phyloP scores from a whole-genome alignment of 2,113 vertebrate species.

The Podarcis muralis region DNA sequence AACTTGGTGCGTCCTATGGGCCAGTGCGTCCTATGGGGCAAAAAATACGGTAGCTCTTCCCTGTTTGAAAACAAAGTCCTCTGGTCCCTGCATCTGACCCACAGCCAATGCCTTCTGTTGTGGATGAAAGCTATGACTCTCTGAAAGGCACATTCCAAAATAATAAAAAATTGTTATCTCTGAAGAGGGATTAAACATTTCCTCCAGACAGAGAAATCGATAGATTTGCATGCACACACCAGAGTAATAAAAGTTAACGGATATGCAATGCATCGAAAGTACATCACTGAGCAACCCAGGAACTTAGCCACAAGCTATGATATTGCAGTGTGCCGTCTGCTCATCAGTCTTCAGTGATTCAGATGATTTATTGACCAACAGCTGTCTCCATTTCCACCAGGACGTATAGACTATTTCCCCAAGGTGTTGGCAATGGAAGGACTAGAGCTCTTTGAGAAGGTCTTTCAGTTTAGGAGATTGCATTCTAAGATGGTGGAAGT shows the following conservation, averaged over 20 bases:
- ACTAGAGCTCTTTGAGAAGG: not conserved
- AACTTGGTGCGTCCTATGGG: too few species aligned
- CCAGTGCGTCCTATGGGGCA: too few species aligned
- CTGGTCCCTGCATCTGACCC: not conserved
- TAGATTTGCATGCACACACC: constrained; percentile 40
- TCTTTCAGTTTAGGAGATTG: not conserved
- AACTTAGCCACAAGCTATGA: constrained; percentile 32
- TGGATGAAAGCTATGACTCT: constrained; percentile 15
- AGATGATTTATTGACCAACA: constrained; percentile 19
- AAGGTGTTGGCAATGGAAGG: not conserved
- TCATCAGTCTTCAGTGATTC: constrained; percentile 16
- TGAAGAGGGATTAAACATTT: constrained; percentile 56
- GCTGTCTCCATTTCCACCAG: not conserved
- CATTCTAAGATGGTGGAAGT: not conserved
- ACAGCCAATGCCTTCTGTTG: constrained; percentile 4
- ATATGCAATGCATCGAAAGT: constrained; percentile 48
- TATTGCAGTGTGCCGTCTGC: constrained; percentile 13
- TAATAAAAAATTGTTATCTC: constrained; percentile 61
- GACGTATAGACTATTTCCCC: not conserved
- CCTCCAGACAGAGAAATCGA: constrained; percentile 40
- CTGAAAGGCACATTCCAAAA: constrained; percentile 32
- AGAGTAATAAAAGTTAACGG: constrained; percentile 48
- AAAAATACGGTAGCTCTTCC: too few species aligned
- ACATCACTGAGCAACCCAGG: constrained; percentile 27
- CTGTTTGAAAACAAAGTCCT: not conserved